Conservation (phyloP, 2,113 vertebrate species). For the Mobula birostris region DNA sequence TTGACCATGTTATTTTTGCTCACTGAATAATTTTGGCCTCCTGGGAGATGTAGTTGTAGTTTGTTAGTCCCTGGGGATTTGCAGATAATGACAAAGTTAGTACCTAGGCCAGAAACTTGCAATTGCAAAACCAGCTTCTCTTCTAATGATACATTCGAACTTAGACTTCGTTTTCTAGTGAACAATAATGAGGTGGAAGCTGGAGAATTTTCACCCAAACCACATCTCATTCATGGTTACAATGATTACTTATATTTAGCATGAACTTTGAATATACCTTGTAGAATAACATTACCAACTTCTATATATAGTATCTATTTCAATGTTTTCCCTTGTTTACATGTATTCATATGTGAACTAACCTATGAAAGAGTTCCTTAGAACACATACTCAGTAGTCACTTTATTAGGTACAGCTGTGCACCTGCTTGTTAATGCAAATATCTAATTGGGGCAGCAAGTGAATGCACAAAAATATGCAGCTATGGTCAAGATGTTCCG, state of each 20-base stretch:
- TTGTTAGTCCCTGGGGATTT: not conserved
- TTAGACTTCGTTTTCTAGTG: not conserved
- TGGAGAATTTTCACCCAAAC: not conserved
- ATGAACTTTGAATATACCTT: not conserved
- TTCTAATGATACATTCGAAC: not conserved
- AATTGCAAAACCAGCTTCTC: not conserved
- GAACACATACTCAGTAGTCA: not conserved
- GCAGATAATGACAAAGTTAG: not conserved
- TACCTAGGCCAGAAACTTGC: not conserved
- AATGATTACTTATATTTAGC: not conserved
- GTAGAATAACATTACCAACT: not conserved
- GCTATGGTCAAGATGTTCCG: no score
- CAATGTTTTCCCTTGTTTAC: not conserved
- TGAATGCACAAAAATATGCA: no score
- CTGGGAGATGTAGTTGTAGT: not conserved
- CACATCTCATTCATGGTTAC: not conserved
- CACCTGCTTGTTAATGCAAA: no score
- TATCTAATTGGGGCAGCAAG: no score
- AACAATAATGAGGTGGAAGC: slow-evolving; percentile 1
- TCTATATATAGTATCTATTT: not conserved
- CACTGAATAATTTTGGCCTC: not conserved
- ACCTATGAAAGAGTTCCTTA: not conserved
- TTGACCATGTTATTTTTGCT: not conserved
- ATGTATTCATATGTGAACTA: not conserved
- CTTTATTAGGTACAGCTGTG: no score